Conservation (phyloP, 2,888 invertebrate genomes). For the Lasioglossum villosulum region DNA sequence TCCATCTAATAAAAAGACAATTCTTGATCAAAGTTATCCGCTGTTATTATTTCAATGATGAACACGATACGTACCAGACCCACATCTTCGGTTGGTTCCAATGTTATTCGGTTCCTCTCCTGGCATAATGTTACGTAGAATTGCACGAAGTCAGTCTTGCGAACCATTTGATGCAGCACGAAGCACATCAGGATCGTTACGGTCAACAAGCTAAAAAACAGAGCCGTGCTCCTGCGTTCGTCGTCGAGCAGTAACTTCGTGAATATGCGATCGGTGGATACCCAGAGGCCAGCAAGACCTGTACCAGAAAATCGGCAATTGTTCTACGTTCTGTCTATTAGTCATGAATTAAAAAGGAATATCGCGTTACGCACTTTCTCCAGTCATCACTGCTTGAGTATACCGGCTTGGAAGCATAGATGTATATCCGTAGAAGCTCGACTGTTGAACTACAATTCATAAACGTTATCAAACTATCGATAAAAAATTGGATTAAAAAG, state of each 20-base stretch:
- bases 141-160: conserved; percentile 92
- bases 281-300: conserved; percentile 95
- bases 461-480: not conserved
- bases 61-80: conserved; percentile 87
- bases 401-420: conserved; percentile 95
- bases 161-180: conserved; percentile 91
- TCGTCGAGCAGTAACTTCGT: conserved; percentile 92
- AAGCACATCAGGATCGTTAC: conserved; percentile 91
- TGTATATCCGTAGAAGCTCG: conserved; percentile 97
- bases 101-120: conserved; percentile 91
- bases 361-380: conserved; percentile 91
- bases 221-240: conserved; percentile 92
- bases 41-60: not conserved
- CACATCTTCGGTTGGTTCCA: conserved; percentile 94
- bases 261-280: conserved; percentile 93
- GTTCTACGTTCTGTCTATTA: not conserved
- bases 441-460: conserved; percentile 90
- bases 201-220: conserved; percentile 94
- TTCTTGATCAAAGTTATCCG: not conserved
- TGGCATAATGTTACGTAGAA: conserved; percentile 92
- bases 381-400: conserved; percentile 97
- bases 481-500: not conserved
- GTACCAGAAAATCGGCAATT: conserved; percentile 64
- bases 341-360: not conserved
- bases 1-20: conserved; percentile 86